Percentiles rank a stretch among this genome's conserved stretches.
Conservation (phyloP, 2,797 vertebrate species). For the Epinephelus coioides region DNA sequence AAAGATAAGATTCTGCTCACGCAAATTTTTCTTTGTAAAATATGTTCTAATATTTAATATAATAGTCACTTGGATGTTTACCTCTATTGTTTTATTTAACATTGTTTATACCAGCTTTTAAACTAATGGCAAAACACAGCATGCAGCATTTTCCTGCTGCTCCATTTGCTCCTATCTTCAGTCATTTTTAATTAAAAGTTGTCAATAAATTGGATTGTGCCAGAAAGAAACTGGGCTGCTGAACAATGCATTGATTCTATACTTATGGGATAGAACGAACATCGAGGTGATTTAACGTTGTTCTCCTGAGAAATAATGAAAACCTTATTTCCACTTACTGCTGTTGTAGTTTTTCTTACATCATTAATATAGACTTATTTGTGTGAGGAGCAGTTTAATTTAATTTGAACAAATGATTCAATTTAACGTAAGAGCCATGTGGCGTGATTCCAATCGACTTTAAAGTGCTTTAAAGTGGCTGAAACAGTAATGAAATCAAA, state of each 20-base stretch:
- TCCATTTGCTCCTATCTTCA: conserved; percentile 23
- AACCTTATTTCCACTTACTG: conserved; percentile 11
- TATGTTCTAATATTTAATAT: not conserved
- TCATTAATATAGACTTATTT: not conserved
- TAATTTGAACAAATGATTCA: conserved; percentile 15
- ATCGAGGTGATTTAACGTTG: conserved; percentile 3
- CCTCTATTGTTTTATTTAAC: not conserved
- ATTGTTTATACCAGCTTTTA: not conserved
- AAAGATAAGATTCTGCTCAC: too few species aligned
- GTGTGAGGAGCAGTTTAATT: conserved; percentile 4
- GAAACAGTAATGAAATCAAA: conserved; percentile 26
- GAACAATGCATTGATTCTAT: conserved; percentile 18
- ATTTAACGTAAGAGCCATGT: conserved; percentile 18
- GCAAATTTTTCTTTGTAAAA: not conserved
- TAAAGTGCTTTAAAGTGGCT: not conserved
- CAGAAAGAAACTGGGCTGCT: conserved; percentile 34
- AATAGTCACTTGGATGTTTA: not conserved
- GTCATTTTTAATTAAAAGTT: conserved; percentile 51
- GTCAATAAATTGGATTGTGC: conserved; percentile 66
- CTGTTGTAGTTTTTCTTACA: not conserved
- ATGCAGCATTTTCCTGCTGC: conserved; percentile 1
- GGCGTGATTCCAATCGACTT: not conserved
- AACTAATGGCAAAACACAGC: conserved; percentile 3
- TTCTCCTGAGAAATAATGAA: conserved; percentile 13
- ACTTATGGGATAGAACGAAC: not conserved